A percentile compares a stretch with the other conserved stretches of the same genome.
Evolutionary conservation across 2,797 vertebrate species (phyloP).

Genomic region (Gila robusta): DNA sequence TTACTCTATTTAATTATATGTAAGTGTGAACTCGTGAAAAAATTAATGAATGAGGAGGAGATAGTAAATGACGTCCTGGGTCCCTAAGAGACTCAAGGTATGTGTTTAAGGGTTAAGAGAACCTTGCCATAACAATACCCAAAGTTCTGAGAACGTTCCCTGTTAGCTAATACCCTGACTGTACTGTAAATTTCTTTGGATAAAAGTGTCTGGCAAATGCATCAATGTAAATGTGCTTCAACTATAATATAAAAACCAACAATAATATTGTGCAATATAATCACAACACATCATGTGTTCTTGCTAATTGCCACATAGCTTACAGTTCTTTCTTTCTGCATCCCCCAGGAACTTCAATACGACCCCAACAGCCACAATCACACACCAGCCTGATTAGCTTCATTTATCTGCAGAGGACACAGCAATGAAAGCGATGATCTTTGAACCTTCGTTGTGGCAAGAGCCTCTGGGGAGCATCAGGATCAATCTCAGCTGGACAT

Average conservation of each 20-base stretch:
- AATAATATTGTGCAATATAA: not conserved
- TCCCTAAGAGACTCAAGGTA: no score
- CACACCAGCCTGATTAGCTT: slow-evolving; percentile 21
- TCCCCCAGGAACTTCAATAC: not conserved
- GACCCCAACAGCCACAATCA: not conserved
- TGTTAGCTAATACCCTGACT: not conserved
- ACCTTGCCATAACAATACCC: not conserved
- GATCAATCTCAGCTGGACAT: slow-evolving; percentile 38
- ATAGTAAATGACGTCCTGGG: no score
- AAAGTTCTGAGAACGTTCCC: not conserved
- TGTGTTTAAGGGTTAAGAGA: not conserved
- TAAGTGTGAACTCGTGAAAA: no score
- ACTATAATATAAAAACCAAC: not conserved
- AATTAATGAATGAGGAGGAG: no score
- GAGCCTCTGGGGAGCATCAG: slow-evolving; percentile 35
- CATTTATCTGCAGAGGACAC: slow-evolving; percentile 24
- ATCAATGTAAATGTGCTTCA: not conserved
- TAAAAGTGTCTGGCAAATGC: not conserved
- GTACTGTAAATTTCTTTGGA: not conserved
- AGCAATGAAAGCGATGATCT: slow-evolving; percentile 11
- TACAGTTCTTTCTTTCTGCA: not conserved
- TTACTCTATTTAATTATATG: no score
- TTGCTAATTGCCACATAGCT: not conserved
- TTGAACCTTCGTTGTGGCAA: slow-evolving; percentile 4
- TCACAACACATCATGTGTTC: not conserved